Evolutionary conservation across 2,888 invertebrate genomes (phyloP), one percentile per base, ranked within the genome.

Genomic region (Lutraria lutraria): DNA sequence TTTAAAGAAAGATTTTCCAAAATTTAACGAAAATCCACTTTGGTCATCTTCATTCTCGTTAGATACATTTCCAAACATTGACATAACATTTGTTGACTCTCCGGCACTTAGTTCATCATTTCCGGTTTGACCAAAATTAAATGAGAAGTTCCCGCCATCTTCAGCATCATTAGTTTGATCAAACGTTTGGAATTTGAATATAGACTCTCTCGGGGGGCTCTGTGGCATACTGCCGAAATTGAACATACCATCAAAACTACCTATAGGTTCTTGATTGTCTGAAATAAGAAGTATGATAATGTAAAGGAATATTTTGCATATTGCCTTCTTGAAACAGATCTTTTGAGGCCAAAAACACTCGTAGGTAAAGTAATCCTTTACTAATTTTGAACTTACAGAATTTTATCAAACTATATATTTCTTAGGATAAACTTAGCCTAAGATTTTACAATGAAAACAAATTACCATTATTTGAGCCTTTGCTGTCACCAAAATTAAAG

Each of bases 201-300:
- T 16, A 34, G 76, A 76, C 25, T 76, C 76, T 76, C 16, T 76
- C 25, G 12, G 31, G 6, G 76, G 31, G 19, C 31, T 76, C 34
- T 76, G 12, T 31, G 76, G 31, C 34, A 76, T 31, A 34, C 34
- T 76, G 76, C 76, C 76, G 31, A 76, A 76, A 34, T 76, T 34
- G 31, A 76, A 76, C 76, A 76, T 76, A 8, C 31, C 21, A 34
- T 31, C 34, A 76, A 76, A 76, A 19, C 43, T 43, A 43, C 34
- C 13, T 76, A 34, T n/a, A 0, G 63, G 19, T 25, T 76, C 76
- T 16, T 76, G 76, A 31, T 76, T 76, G 34, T 16, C 76, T 76
- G 15, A 6, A 76, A 76, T 13, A 16, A 34, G 31, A 34, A 31
- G 13, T 25, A 25, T 8, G 25, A 25, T 25, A 13, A 68, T 8